Base-by-base conservation (phyloP, 2,113 vertebrate genomes). In the Pteruthius melanotis region DNA sequence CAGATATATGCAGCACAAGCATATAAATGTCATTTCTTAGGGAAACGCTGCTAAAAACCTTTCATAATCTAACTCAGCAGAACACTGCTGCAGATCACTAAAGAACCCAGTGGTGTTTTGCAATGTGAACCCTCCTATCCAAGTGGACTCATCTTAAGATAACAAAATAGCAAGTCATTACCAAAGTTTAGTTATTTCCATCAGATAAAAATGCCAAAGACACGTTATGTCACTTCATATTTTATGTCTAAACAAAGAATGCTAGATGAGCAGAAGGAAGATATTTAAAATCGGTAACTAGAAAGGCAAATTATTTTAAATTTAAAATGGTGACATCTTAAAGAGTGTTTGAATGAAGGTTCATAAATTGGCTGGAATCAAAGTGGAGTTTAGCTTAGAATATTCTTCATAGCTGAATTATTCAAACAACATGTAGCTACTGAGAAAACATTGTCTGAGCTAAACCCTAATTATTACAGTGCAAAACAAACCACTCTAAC, bases 391-490 rank as follows among this genome's bases (percentile, higher is more conserved):
- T 74, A 97, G 50, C 35, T 83, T 35, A 91, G 61, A 93, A 70
- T 84, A 97, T 90, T 90, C 86, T 89, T 94, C 78, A 89, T 63
- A 59, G 91, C 39, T 69, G 50, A 97, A 94, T 94, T 96, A 87
- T 28, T 95, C 44, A 86, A 90, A 89, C 42, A 89, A 87, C 53
- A 57, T 40, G 30, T 3, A 5, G 89, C 77, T 81, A 84, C 53
- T 22, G 56, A 87, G 87, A 81, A 72, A 84, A 81, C 2, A 20
- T 81, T 79, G 50, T 80, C 61, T 35, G 69, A 95, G 90, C 68
- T 85, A 74, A 87, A 87, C 37, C 68, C 87, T 81, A 92, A 86
- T 94, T 94, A 63, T 40, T 87, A 72, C 9, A 84, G 60, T 39
- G 33, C 39, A 94, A 95, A 94, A 63, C 27, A 74, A 22, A 93